Percentiles rank a stretch among this genome's conserved stretches.
Conservation (phyloP, 2,797 vertebrate genomes). For the Coracias cyanogaster region DNA sequence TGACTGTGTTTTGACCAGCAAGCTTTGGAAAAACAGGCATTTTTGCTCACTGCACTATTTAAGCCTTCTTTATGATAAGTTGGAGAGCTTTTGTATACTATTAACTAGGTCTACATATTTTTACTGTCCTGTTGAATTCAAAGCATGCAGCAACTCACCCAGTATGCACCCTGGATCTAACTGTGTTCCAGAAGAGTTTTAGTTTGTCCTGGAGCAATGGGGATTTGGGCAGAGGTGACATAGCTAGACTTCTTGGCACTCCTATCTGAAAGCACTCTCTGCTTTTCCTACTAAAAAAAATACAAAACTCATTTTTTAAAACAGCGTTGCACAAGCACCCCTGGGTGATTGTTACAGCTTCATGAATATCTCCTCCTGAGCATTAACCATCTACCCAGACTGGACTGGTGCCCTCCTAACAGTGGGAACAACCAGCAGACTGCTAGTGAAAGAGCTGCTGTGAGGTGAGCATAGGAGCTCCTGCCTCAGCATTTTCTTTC, state of each 20-base stretch:
- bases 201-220: not conserved
- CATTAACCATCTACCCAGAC: not conserved
- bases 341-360: not conserved
- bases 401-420: not conserved
- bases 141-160: not conserved
- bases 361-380: not conserved
- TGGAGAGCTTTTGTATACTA: not conserved
- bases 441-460: not conserved
- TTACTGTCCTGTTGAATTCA: not conserved
- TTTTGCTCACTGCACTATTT: not conserved
- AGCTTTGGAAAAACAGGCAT: not conserved
- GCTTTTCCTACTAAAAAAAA: not conserved
- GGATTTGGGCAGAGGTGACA: not conserved
- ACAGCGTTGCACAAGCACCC: not conserved
- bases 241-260: not conserved
- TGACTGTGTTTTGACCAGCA: not conserved
- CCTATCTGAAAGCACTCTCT: not conserved
- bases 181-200: not conserved
- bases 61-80: not conserved
- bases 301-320: not conserved
- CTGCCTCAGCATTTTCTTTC: not conserved
- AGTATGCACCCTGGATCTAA: not conserved
- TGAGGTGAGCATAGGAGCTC: not conserved
- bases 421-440: not conserved
- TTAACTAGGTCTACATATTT: not conserved